Evolutionary conservation across 2,797 vertebrate species (phyloP).

Genomic region (Diplodus sargus): DNA sequence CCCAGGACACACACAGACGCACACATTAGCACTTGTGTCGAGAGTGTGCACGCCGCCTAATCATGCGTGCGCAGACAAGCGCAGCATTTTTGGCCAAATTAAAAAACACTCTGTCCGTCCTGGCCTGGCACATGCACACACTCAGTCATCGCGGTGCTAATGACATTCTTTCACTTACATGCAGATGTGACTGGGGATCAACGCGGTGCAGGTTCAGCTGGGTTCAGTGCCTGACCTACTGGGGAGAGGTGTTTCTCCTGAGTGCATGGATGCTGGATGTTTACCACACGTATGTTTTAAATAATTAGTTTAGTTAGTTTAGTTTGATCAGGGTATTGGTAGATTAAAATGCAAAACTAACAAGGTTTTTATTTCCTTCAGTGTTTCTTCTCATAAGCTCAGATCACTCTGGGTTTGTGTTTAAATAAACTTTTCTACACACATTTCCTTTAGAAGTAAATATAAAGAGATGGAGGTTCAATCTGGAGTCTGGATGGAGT

Average conservation of each 20-base stretch:
- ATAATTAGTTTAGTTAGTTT: no score
- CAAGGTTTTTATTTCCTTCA: neutral
- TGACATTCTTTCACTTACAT: constrained; percentile 74
- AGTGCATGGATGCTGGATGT: neutral
- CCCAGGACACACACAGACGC: constrained; percentile 18
- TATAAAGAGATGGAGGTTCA: neutral
- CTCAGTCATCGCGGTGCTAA: constrained; percentile 76
- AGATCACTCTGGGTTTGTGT: neutral
- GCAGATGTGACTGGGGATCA: constrained; percentile 51
- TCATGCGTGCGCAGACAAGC: constrained; percentile 18
- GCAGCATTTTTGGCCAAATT: constrained; percentile 59
- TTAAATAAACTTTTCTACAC: neutral
- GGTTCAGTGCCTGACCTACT: constrained; percentile 36
- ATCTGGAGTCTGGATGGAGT: no score
- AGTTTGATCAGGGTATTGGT: neutral
- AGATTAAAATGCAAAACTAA: neutral
- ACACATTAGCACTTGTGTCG: constrained; percentile 47
- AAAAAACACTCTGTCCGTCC: constrained; percentile 29
- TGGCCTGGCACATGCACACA: constrained; percentile 49
- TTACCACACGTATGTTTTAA: neutral
- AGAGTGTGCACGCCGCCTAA: constrained; percentile 14
- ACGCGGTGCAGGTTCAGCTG: constrained; percentile 36
- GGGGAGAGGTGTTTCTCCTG: neutral
- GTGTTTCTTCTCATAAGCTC: neutral
- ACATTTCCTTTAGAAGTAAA: neutral